These are phyloP conservation scores for Agrotis puta DNA, from an alignment of 2,888 invertebrate species.

Conservation along the genomic window DNA sequence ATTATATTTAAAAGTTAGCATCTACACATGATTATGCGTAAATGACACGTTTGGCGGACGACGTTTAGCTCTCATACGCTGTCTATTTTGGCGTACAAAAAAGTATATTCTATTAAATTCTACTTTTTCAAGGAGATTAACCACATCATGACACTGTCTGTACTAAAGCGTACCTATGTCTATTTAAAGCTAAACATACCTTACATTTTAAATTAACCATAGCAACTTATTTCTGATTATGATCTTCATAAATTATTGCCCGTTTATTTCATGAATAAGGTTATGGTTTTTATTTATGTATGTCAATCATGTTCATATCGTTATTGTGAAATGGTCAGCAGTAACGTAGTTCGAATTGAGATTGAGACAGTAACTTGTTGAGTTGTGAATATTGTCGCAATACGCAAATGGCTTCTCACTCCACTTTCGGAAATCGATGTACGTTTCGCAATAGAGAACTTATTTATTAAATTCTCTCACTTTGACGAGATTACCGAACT, in stretches of 20 bases:
- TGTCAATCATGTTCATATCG: slow-evolving; percentile 56
- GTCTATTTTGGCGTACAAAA: too few relatives aligned
- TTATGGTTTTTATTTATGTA: slow-evolving; percentile 52
- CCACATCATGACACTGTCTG: too few relatives aligned
- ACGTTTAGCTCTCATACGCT: too few relatives aligned
- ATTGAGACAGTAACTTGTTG: slow-evolving; percentile 65
- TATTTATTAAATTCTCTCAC: slow-evolving; percentile 32
- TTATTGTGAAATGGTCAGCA: slow-evolving; percentile 65
- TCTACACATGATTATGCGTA: too few relatives aligned
- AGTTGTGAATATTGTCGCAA: slow-evolving; percentile 68
- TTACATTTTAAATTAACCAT: neutral
- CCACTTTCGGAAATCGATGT: slow-evolving; percentile 65
- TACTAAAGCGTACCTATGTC: too few relatives aligned
- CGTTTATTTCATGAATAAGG: slow-evolving; percentile 39
- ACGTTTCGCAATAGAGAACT: slow-evolving; percentile 45
- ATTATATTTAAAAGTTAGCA: too few relatives aligned
- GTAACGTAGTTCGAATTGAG: slow-evolving; percentile 60
- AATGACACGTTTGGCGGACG: too few relatives aligned
- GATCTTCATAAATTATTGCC: slow-evolving; percentile 26
- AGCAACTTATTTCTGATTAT: neutral
- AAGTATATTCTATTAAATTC: too few relatives aligned
- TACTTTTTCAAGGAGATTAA: too few relatives aligned
- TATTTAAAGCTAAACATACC: neutral
- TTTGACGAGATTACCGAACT: slow-evolving; percentile 28
- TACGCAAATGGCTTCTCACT: slow-evolving; percentile 66